Base-by-base conservation (phyloP, 1,140 invertebrate species). In the Sycophaga agraensis region DNA sequence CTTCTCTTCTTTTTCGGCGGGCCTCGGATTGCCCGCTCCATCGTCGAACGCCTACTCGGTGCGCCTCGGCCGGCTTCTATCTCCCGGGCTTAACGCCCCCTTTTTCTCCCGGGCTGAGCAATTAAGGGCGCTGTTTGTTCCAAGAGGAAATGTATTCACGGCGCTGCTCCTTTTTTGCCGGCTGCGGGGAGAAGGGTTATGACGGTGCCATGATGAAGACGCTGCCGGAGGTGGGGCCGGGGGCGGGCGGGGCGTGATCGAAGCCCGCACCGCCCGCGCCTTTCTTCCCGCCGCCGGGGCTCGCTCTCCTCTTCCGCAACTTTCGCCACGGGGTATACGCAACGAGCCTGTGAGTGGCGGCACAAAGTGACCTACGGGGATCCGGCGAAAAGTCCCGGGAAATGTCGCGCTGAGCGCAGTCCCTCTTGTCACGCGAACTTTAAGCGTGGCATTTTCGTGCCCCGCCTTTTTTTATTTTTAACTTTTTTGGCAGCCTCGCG, bases 121-220 rank as follows among this genome's bases (percentile, higher is more conserved):
- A 55, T 55, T 55, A 55, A 31, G 51, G 39, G 26, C 51, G 21
- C n/a, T 53, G 35, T 53, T 55, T 43, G 51, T 55, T 53, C 43
- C 37, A 17, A 42, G 39, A 43, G 51, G 4, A 53, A 43, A 55
- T 42, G 39, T 55, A 55, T 43, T 43, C 50, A 40, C 35, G n/a
- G 26, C n/a, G 22, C 22, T 9, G 24, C 28, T 22, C 28, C 37
- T 43, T 55, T 55, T 55, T 43, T 55, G 37, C n/a, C 24, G 34
- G 3, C 12, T n/a, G 39, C n/a, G 1, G 14, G n/a, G 1, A 43
- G 51, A 55, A 42, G 40, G 37, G 37, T 55, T 55, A 22, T 43
- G 51, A 55, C 51, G 51, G 39, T 24, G n/a, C n/a, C n/a, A 55
- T 43, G 51, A 55, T 55, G 39, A 55, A 55, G 51, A 43, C 31